Evolutionary conservation across 2,888 invertebrate species (phyloP), one percentile per base, ranked within the genome.

Genomic region (Neuroscelio doddi): DNA sequence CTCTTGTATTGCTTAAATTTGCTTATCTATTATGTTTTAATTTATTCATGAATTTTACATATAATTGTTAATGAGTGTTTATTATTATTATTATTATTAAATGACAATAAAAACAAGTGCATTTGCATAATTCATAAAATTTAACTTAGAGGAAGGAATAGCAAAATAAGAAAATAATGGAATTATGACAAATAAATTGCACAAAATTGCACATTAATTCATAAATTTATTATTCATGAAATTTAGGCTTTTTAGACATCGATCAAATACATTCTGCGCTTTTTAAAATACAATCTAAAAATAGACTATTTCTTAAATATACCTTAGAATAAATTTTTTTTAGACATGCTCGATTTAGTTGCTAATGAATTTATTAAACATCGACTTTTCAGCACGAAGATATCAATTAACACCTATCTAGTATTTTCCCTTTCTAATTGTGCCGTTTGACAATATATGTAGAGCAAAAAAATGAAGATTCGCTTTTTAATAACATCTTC

Each of bases 231-330:
- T 79, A 71, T 59, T 77, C 77, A 67, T 71, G 72, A 67, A 74
- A 62, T 72, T 66, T 77, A 78, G 73, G 72, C 73, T 69, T 72
- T 61, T 74, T 73, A 70, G 74, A 79, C 77, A 77, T 72, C 62
- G 62, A 71, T 73, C 52, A 63, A 74, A 69, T 73, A 70, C 64
- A 71, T 69, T 72, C 55, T 70, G 69, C 64, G 62, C 69, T 70
- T 41, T 77, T 80, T 75, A 78, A 82, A 82, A 82, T 81, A 81
- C 68, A 70, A 65, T 82, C 81, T 82, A 80, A 82, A 82, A 82
- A 82, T 82, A 82, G 76, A 81, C 80, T 82, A 80, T 82, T 72
- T 64, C 52, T 68, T 58, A 38, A 59, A 57, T 53, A 17, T 57
- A 45, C 44, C 32, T 59, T 59, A 56, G 29, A 59, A 59, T 44